A percentile compares a stretch with the other conserved stretches of the same genome.
Evolutionary conservation across 2,888 invertebrate genomes (phyloP).

Genomic region (Yponomeuta cagnagella): DNA sequence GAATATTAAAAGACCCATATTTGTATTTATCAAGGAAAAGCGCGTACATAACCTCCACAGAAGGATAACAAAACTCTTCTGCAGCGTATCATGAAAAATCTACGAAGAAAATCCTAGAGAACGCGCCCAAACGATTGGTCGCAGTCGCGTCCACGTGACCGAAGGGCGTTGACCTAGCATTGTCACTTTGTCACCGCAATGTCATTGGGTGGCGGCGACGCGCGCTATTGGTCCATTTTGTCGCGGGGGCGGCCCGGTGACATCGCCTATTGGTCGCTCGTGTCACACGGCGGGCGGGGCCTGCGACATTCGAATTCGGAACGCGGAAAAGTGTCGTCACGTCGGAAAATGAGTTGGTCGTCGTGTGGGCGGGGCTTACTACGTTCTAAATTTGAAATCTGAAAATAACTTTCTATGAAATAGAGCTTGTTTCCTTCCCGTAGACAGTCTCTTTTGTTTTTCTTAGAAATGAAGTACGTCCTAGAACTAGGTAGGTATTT

Average conservation of each 20-base stretch:
- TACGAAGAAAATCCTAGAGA: not conserved
- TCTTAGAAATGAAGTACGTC: not conserved
- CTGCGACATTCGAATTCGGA: slow-evolving; percentile 41
- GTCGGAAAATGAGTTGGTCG: slow-evolving; percentile 38
- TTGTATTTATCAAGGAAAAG: too few species aligned
- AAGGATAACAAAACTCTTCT: too few species aligned
- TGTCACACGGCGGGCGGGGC: slow-evolving; percentile 60
- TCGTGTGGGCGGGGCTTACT: slow-evolving; percentile 40
- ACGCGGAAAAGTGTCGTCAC: not conserved
- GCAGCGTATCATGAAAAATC: not conserved
- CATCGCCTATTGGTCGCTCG: slow-evolving; percentile 59
- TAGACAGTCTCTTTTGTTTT: not conserved
- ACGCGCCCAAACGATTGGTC: not conserved
- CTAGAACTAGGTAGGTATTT: not conserved
- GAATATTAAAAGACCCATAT: too few species aligned
- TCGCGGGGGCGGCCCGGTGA: slow-evolving; percentile 65
- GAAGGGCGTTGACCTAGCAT: slow-evolving; percentile 53
- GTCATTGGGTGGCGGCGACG: slow-evolving; percentile 65
- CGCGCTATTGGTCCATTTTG: slow-evolving; percentile 52
- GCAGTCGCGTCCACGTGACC: slow-evolving; percentile 37
- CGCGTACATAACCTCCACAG: too few species aligned
- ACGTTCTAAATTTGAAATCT: not conserved
- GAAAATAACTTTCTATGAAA: not conserved
- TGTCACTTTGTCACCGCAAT: slow-evolving; percentile 61
- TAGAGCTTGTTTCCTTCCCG: not conserved